phyloP scores from a whole-genome alignment of 2,113 vertebrate genomes.

The Ceuthmochares aereus region DNA sequence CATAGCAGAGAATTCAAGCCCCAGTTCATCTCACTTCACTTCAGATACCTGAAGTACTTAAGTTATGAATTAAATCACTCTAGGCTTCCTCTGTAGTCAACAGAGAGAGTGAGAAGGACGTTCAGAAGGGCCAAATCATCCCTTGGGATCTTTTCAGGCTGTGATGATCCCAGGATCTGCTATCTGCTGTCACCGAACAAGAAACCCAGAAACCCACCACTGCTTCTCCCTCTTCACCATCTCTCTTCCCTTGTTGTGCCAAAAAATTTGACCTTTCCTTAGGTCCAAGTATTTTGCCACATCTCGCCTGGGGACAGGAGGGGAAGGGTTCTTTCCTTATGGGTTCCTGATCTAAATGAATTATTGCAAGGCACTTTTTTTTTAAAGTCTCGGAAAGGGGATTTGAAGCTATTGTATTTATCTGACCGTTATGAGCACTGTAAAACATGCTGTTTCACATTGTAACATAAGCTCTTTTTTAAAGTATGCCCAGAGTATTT shows the following conservation, averaged over 20 bases:
- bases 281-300: conserved; percentile 42
- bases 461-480: conserved; percentile 78
- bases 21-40: not conserved
- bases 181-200: not conserved
- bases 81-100: not conserved
- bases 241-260: not conserved
- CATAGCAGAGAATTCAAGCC: not conserved
- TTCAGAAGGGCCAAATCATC: not conserved
- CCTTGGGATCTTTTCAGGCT: not conserved
- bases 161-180: not conserved
- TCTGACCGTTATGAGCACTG: conserved; percentile 71
- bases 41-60: not conserved
- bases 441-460: conserved; percentile 79
- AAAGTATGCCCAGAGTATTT: conserved; percentile 79
- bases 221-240: not conserved
- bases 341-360: conserved; percentile 70
- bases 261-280: conserved; percentile 29
- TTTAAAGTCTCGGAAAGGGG: conserved; percentile 19
- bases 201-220: not conserved
- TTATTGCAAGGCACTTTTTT: conserved; percentile 50
- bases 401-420: conserved; percentile 75
- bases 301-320: not conserved
- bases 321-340: conserved; percentile 52
- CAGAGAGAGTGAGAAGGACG: rapidly evolving
- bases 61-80: not conserved